Conservation (phyloP, 2,113 vertebrate species). For the Picathartes gymnocephalus region DNA sequence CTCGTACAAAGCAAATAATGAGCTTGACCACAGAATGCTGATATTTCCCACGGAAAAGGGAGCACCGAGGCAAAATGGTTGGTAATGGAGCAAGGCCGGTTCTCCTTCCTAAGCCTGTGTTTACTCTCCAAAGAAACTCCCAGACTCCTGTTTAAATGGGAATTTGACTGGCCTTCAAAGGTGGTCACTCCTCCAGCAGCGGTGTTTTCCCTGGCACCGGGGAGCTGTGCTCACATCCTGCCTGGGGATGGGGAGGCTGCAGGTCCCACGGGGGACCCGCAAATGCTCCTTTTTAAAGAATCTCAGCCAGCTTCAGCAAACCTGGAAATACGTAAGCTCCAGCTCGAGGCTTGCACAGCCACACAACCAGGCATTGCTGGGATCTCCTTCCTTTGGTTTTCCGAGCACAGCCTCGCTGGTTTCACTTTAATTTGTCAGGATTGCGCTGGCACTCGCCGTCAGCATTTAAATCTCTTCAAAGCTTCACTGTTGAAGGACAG, state of each 20-base stretch:
- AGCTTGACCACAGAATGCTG: neutral
- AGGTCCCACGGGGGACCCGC: accelerated
- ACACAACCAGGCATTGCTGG: neutral
- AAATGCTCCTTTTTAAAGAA: neutral
- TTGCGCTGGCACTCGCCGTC: neutral
- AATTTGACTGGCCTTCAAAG: neutral
- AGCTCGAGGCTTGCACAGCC: neutral
- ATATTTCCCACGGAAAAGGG: neutral
- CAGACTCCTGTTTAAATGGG: neutral
- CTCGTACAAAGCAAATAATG: neutral
- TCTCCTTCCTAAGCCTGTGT: neutral
- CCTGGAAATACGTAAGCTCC: neutral
- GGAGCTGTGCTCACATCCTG: neutral
- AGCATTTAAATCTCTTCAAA: neutral
- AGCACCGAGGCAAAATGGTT: neutral
- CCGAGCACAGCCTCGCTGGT: neutral
- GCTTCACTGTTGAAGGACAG: neutral
- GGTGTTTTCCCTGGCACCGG: neutral
- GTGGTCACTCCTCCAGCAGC: neutral
- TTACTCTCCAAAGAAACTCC: neutral
- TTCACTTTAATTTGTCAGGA: neutral
- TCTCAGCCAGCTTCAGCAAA: neutral
- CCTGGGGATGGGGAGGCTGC: neutral
- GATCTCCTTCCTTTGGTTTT: neutral
- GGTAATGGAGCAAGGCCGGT: neutral